Base-by-base conservation (phyloP, 2,888 invertebrate species). In the Aplocera efformata region DNA sequence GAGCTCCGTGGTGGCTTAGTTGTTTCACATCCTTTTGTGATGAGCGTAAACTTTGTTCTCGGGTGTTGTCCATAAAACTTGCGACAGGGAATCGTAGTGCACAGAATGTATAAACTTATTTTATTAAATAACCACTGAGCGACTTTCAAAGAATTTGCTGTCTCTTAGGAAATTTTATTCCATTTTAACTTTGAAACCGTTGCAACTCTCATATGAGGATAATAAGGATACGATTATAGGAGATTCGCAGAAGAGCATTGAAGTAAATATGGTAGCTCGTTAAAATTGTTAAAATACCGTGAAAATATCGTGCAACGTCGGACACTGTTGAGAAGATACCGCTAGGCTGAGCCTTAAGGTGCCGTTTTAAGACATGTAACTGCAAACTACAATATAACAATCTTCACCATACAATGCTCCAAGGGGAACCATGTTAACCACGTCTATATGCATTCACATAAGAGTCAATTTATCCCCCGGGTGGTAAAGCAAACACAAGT, bases 251-350 rank as follows among this genome's bases (percentile, higher is more conserved):
- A 50, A 51, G 72, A 67, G 76, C 78, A 79, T 75, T 72, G 72
- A 73, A 80, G 79, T 81, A 80, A 81, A 79, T 78, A 79, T 73
- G 75, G 72, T 54, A 70, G 73, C 83, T 86, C 85, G 86, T 88
- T 88, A 88, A 86, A 86, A 77, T 79, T 84, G 86, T 84, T 84
- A 84, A 88, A 88, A 86, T 79, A 84, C 84, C 86, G 85, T 88
- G 77, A 85, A 45, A 85, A 85, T 82, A 80, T 80, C 71, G 67
- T 73, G 75, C 74, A 65, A 73, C 79, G 75, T 65, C 73, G 81
- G 77, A 79, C 75, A 79, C 82, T 79, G 79, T 42, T 47, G 80
- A 74, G 81, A 57, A 54, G 59, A 58, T 61, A 56, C 53, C 59
- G 56, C 61, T 58, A 59, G 61, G 56, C 58, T 42, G 37, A 43